Evolutionary conservation across 1,140 invertebrate genomes (phyloP), one percentile per base, ranked within the genome.

Genomic region (Odontomachus brunneus): DNA sequence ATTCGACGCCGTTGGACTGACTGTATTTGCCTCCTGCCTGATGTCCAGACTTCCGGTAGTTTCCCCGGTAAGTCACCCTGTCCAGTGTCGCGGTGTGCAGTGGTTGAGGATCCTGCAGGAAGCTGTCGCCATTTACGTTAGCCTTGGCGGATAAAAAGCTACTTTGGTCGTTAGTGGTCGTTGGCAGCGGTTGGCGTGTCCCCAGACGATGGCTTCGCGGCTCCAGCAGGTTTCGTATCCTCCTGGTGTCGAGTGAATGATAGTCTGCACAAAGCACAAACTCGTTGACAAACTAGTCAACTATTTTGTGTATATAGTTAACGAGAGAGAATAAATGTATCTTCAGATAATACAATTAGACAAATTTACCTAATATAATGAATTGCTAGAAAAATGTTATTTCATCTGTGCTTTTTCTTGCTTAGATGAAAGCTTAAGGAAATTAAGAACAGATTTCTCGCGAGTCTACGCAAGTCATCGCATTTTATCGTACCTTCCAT

Each of bases 31-130:
- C 76, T 4, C 59, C 82, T 0, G 73, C n/a, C 14, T 88, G 84
- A 9, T 91, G 85, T 0, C 14, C 12, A 4, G 92, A 89, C 29
- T 93, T 93, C 9, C 87, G 90, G 4, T 89, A 84, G 51, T 92
- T 91, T 3, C 88, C 91, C 1, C 92, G 90, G 44, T 93, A 94
- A 26, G 91, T 93, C 33, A 91, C 86, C 48, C 93, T 86, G 72
- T 94, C 93, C 17, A 94, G 86, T 0, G 93, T 94, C 0, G 92
- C 91, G 0, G 93, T 92, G 33, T 90, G 90, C 2, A 92, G 57
- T 4, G 87, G 89, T 12, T 93, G 88, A 15, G 84, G 53, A 12
- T 92, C 87, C 1, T 65, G 49, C 24, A 84, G 71, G 74, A 90
- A 91, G 5, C 62, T 72, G 0, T 83, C 86, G 55, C 90, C 92